A percentile compares a stretch with the other conserved stretches of the same genome.
These are phyloP conservation scores for Castor canadensis DNA, from an alignment of 2,113 vertebrate genomes.

Conservation along the genomic window DNA sequence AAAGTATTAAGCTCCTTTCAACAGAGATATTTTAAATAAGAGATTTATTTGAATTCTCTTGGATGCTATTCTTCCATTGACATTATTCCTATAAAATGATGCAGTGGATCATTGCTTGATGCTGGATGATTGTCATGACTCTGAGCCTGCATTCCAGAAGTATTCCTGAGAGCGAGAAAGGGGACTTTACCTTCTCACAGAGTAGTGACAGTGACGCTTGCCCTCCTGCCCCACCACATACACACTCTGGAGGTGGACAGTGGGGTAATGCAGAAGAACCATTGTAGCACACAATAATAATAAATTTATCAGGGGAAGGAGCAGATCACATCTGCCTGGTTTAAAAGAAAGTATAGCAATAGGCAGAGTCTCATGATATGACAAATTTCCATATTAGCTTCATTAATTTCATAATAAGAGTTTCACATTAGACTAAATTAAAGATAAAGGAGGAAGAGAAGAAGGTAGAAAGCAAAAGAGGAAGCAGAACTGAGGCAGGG, in stretches of 20 bases:
- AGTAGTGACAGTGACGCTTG: neutral
- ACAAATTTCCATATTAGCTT: neutral
- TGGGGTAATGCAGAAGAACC: neutral
- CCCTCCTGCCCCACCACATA: neutral
- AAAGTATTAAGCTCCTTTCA: slow-evolving; percentile 42
- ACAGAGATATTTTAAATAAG: slow-evolving; percentile 15
- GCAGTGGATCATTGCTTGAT: neutral
- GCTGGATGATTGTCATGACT: rapidly evolving
- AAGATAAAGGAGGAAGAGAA: neutral
- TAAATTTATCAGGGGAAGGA: neutral
- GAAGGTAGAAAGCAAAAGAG: neutral
- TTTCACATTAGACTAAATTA: neutral
- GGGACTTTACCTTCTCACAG: neutral
- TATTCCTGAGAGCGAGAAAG: neutral
- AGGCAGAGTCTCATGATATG: neutral
- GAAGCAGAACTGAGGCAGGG: neutral
- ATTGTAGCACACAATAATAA: rapidly evolving
- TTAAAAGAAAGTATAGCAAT: neutral
- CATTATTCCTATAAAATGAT: neutral
- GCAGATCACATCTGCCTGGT: neutral
- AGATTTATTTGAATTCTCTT: slow-evolving; percentile 31
- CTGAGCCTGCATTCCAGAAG: neutral
- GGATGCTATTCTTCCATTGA: slow-evolving; percentile 13
- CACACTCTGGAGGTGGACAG: no score
- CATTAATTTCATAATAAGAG: neutral